Base-by-base conservation (phyloP, 2,113 vertebrate genomes). In the Petrocephalus microphthalmus region DNA sequence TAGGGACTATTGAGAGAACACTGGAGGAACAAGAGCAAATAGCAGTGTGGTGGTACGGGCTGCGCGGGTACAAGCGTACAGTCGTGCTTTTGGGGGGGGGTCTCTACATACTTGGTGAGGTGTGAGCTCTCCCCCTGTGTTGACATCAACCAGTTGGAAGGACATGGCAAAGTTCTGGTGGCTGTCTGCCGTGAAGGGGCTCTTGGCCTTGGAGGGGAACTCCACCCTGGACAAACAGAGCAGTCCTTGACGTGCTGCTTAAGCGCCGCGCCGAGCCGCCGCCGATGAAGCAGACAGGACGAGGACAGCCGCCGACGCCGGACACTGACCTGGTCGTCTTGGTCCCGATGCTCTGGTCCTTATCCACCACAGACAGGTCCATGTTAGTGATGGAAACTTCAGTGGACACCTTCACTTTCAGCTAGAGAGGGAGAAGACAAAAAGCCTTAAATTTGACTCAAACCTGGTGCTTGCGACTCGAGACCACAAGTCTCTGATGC, bases 121-220 rank as follows among this genome's bases (percentile, higher is more conserved):
- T 33, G 96, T 98, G 47, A 99, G 97, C 92, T 98, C 97, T 85
- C 96, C 96, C 87, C 97, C 97, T 4, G 97, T 98, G 95, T 98
- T 97, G 92, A 97, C 93, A 0, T 99, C 98, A 37, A 97, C 93
- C 90, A 99, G 94, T 93, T 98, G 97, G 95, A 99, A 99, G 92
- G 97, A 96, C 93, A 99, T 95, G 74, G 97, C 98, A 87, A 99
- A 98, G 94, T 99, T 99, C 95, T 99, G 98, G 93, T 99, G 98
- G 93, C 98, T 97, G 94, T 99, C 98, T 33, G 98, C 97, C 10
- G 96, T 96, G 94, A 99, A 98, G 0, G 96, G 91, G 88, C 93
- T 95, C 93, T 98, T 98, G 91, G 97, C 96, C 94, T 99, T 99
- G 91, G 95, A 95, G 67, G 98, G 98, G 91, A 97, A 99, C 54